Evolutionary conservation across 2,888 invertebrate genomes (phyloP), one percentile per base, ranked within the genome.

Genomic region (Campopleginae sp.): DNA sequence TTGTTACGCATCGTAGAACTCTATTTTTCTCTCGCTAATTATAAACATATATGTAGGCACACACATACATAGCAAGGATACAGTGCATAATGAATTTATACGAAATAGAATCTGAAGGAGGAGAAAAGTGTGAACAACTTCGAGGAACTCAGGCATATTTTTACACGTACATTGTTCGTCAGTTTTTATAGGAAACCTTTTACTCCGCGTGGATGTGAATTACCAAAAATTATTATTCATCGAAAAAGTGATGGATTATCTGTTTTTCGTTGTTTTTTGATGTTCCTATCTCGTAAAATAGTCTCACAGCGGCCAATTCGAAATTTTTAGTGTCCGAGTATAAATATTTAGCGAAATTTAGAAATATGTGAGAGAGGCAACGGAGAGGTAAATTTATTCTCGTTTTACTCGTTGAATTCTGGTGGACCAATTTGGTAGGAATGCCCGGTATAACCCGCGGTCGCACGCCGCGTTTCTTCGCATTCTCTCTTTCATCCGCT

Each of bases 351-450:
- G 23, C 1, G 3, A 19, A 27, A 38, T 61, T 4, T 48, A 5
- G 31, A 68, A 46, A 33, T 23, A 44, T 72, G 42, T 72, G 33
- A 23, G 76, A 58, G 72, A 65, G 66, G 77, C 66, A 68, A 61
- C 54, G 58, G 72, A 66, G 76, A 68, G 84, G 84, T 77, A 76
- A 77, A 84, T 80, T 77, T 84, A 84, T 80, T 84, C 80, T 58
- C 77, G 80, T 48, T 72, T 71, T 79, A 72, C 68, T 65, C 54
- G 79, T 66, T 85, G 76, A 76, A 85, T 82, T 85, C 80, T 85
- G 82, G 72, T 80, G 80, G 82, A 76, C 79, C 82, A 82, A 82
- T 82, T 82, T 82, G 66, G 82, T 82, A 75, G 80, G 79, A 85
- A 80, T 85, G 85, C 76, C 76, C 76, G 82, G 82, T 83, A 75